A percentile compares a stretch with the other conserved stretches of the same genome.
These are phyloP conservation scores for Corbicula japonica DNA, from an alignment of 2,888 invertebrate genomes.

Conservation along the genomic window DNA sequence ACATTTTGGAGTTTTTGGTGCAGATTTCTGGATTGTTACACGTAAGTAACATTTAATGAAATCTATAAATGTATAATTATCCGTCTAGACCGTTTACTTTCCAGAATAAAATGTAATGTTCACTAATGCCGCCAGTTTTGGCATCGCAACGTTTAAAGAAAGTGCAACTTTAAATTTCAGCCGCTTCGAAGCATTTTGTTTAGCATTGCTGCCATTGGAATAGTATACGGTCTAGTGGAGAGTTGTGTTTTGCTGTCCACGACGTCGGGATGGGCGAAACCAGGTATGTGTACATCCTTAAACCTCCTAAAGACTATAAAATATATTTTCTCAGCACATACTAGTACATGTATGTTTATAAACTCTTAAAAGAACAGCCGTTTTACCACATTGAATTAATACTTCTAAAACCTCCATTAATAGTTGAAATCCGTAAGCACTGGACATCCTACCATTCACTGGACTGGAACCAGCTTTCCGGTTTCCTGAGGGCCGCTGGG, in stretches of 20 bases:
- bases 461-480: conserved; percentile 39
- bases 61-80: too few relatives aligned
- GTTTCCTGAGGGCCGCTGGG: conserved; percentile 72
- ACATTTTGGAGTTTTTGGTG: conserved; percentile 21
- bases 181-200: conserved; percentile 52
- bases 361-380: too few relatives aligned
- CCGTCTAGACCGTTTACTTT: too few relatives aligned
- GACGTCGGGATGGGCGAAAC: conserved; percentile 48
- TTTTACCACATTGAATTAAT: too few relatives aligned
- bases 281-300: conserved; percentile 46
- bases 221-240: conserved; percentile 56
- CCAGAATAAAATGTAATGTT: too few relatives aligned
- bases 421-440: conserved; percentile 7
- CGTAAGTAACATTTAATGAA: too few relatives aligned
- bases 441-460: conserved; percentile 46
- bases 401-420: too few relatives aligned
- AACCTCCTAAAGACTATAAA: too few relatives aligned
- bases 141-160: too few relatives aligned
- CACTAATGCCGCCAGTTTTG: too few relatives aligned
- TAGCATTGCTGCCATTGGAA: conserved; percentile 45
- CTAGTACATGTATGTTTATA: too few relatives aligned
- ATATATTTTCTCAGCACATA: too few relatives aligned
- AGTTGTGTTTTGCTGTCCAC: conserved; percentile 49
- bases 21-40: conserved; percentile 24
- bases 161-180: conserved; percentile 65